phyloP scores from a whole-genome alignment of 2,113 vertebrate species.

The Pluvialis apricaria region DNA sequence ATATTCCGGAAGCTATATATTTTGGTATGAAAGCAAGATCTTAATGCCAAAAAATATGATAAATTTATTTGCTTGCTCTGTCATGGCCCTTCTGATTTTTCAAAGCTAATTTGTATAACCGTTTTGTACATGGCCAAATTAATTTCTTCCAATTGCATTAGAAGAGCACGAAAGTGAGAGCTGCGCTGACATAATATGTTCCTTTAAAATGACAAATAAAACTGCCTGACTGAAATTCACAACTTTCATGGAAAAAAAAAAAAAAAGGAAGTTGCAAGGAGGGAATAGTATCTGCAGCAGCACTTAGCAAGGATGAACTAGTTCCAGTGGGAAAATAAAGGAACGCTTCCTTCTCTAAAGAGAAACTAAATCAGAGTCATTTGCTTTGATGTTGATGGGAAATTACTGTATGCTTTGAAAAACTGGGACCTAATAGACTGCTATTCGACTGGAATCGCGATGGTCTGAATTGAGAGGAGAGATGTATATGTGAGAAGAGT shows the following conservation, averaged over 20 bases:
- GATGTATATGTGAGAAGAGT: neutral
- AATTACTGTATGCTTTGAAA: slow-evolving; percentile 10
- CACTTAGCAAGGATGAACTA: neutral
- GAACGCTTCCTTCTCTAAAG: neutral
- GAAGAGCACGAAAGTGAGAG: neutral
- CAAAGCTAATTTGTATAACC: neutral
- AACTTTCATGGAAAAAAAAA: neutral
- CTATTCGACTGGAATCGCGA: neutral
- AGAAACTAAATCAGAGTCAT: neutral
- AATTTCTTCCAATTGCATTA: neutral
- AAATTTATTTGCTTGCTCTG: neutral
- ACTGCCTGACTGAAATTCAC: neutral
- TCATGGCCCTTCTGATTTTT: neutral
- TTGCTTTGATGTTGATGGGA: slow-evolving; percentile 44
- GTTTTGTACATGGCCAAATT: neutral
- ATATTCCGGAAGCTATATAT: neutral
- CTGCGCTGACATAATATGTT: neutral
- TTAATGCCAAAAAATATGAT: neutral
- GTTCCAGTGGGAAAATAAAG: neutral
- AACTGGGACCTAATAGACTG: neutral
- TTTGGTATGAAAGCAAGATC: neutral
- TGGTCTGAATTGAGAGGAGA: neutral
- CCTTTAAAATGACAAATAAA: slow-evolving; percentile 8
- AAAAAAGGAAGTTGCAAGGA: neutral
- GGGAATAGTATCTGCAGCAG: neutral